Conservation (phyloP, 2,113 vertebrate genomes). For the Archocentrus centrarchus region DNA sequence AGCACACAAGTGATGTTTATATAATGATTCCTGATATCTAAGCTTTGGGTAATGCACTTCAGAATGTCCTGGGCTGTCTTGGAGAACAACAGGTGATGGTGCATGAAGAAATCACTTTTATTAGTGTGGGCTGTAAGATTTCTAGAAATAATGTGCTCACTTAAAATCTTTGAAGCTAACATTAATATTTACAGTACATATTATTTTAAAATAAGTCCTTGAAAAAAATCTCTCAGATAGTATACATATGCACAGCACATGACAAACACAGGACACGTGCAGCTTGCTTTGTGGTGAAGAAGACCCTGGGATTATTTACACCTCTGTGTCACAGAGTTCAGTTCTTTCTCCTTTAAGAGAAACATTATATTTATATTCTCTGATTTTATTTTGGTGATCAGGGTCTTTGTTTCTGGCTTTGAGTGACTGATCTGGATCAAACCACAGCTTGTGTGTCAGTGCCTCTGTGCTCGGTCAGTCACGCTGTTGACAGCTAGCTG, state of each 20-base stretch:
- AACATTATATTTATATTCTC: neutral
- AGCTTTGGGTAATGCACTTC: neutral
- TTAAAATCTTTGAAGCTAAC: constrained; percentile 1
- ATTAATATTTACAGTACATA: constrained; percentile 12
- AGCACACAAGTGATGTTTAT: neutral
- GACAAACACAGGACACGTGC: neutral
- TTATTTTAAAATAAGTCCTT: neutral
- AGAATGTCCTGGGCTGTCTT: neutral
- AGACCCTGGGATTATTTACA: constrained; percentile 23
- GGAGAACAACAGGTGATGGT: neutral
- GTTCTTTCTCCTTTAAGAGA: constrained; percentile 4
- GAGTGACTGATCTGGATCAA: constrained; percentile 8
- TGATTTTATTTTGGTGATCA: neutral
- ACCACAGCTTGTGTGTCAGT: neutral
- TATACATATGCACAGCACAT: neutral
- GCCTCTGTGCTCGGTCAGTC: constrained; percentile 12
- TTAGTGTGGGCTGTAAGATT: constrained; percentile 1
- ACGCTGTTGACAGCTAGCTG: constrained; percentile 68
- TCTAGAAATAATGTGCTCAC: neutral
- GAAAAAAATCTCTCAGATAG: neutral
- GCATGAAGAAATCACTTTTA: neutral
- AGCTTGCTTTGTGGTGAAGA: neutral
- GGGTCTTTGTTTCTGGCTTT: neutral
- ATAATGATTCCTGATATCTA: neutral
- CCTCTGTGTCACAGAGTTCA: neutral